Percentiles rank a stretch among this genome's conserved stretches.
Evolutionary conservation across 1,140 invertebrate species (phyloP).

Genomic region (Sogatella furcifera): DNA sequence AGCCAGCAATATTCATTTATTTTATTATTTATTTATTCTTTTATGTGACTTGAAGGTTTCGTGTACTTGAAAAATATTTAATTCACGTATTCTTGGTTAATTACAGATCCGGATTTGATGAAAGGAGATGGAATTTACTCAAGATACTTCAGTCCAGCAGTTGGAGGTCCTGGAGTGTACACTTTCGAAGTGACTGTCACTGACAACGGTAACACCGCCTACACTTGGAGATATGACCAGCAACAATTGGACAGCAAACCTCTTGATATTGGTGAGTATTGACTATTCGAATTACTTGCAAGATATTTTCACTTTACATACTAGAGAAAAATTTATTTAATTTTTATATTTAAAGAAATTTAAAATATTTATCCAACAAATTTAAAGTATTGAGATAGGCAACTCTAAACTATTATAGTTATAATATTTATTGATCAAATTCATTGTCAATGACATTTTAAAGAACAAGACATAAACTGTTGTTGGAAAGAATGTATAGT

Average conservation of each 20-base stretch:
- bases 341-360: no score
- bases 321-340: no score
- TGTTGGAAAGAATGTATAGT: no score
- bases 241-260: not conserved
- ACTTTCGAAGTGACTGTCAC: conserved; percentile 36
- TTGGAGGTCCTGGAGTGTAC: conserved; percentile 36
- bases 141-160: conserved; percentile 43
- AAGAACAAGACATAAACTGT: no score
- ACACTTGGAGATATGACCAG: conserved; percentile 29
- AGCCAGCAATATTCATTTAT: no score
- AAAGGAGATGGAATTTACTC: conserved; percentile 54
- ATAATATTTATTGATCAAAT: no score
- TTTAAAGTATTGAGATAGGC: no score
- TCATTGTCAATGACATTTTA: no score
- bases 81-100: conserved; percentile 9
- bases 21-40: no score
- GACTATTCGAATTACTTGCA: not conserved
- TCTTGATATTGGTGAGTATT: not conserved
- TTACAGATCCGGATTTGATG: conserved; percentile 48
- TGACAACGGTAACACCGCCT: conserved; percentile 40
- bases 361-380: no score
- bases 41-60: conserved; percentile 1
- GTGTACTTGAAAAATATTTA: not conserved
- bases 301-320: no score
- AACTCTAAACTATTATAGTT: no score